Evolutionary conservation across 1,140 invertebrate genomes (phyloP).

Genomic region (Colletes gigas): DNA sequence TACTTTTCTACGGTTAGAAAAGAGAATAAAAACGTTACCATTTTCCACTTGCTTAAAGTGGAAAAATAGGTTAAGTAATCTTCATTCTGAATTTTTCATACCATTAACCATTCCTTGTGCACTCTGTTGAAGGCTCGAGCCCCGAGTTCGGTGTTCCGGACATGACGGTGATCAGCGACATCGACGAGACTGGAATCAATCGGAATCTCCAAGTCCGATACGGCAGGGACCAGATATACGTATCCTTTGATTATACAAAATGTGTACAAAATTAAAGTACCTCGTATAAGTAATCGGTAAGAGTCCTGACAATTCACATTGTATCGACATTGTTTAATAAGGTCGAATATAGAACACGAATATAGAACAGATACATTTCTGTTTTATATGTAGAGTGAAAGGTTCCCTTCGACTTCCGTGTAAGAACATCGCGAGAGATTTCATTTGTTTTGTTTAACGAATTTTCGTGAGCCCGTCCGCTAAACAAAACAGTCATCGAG

Average conservation of each 20-base stretch:
- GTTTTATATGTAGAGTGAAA: background rate
- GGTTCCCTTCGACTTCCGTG: background rate
- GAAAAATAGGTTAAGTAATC: too few species aligned
- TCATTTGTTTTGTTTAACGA: background rate
- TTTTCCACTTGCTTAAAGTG: too few species aligned
- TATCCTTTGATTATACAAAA: constrained; percentile 87
- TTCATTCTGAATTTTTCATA: too few species aligned
- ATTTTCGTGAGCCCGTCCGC: background rate
- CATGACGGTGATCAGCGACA: constrained; percentile 96
- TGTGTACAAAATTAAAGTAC: background rate
- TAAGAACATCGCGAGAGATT: background rate
- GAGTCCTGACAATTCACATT: background rate
- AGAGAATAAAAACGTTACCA: too few species aligned
- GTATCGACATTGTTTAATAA: background rate
- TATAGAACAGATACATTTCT: background rate
- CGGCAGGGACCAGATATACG: constrained; percentile 93
- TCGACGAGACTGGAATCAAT: constrained; percentile 95
- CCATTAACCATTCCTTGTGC: background rate
- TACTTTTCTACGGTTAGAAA: too few species aligned
- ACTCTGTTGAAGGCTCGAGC: constrained; percentile 82
- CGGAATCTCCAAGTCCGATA: constrained; percentile 93
- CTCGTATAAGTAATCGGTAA: too few species aligned
- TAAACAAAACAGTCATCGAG: background rate
- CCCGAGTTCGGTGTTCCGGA: constrained; percentile 89
- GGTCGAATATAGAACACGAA: too few species aligned